Evolutionary conservation across 2,888 invertebrate genomes (phyloP), one percentile per base, ranked within the genome.

Genomic region (Amiota mariae): DNA sequence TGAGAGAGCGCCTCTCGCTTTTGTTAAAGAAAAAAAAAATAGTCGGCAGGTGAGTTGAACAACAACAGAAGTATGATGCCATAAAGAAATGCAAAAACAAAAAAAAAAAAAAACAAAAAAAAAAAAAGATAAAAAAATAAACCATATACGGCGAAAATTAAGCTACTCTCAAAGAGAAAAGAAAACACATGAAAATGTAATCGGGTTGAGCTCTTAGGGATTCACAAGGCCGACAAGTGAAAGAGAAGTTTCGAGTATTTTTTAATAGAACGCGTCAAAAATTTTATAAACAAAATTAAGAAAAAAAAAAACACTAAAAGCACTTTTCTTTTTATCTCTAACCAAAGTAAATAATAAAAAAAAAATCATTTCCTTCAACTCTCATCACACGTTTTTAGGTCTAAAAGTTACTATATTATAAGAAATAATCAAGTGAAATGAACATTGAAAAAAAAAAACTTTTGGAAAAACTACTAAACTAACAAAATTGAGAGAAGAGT

Each of bases 161-260:
- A 72, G 61, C 56, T 72, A 77, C 77, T 72, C 48, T 66, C 20
- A 67, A 51, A 72, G 71, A 75, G 70, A 75, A 68, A 74, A 70
- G 13, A 72, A 76, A 72, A 75, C 77, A 78, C 76, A 80, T 78
- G 73, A 76, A 20, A 47, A 67, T 81, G 78, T 77, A 87, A 89
- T 89, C 89, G 90, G 90, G 87, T 88, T 89, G 87, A 90, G 90
- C 90, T 88, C 84, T 87, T 90, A 90, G 90, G 90, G 90, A 90
- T 90, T 90, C 87, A 36, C 36, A 90, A 90, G 90, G 90, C 90
- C 90, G 90, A 90, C 36, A 36, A 36, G 36, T 36, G 36, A 36
- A 36, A 36, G 8, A 36, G 8, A 36, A 36, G 6, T 4, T 36
- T 6, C 0, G 0, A 36, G 8, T 36, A 36, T 6, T 36, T 36